Evolutionary conservation across 2,888 invertebrate genomes (phyloP), one percentile per base, ranked within the genome.

Genomic region (Dromius quadrimaculatus): DNA sequence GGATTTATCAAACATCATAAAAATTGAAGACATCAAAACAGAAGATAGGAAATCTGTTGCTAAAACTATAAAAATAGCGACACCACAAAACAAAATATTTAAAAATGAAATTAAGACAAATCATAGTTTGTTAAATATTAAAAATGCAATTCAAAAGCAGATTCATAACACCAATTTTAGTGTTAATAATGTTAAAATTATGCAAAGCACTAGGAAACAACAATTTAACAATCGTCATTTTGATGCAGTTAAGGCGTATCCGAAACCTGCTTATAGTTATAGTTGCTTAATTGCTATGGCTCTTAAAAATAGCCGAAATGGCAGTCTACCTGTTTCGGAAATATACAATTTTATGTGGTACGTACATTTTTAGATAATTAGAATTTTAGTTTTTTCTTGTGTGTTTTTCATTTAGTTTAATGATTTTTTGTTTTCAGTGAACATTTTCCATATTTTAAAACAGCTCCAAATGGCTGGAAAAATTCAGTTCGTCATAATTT

Each of bases 311-410:
- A 97, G 97, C 73, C 88, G 92, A 76, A 93, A 93, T 66, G 98
- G 98, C 66, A 94, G 95, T 77, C 84, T 98, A 77, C 98, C 98
- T 2, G 98, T 98, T 32, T 97, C 97, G 8, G 98, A 98, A 85
- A 98, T 98, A 76, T 98, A 98, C 83, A 96, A 94, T 81, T 98
- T 98, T 80, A 97, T 98, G 93, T 98, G 96, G 93, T 94, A 84
- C 88, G 92, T 57, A 28, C 9, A 8, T 17, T n/a, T n/a, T n/a
- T n/a, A n/a, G n/a, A n/a, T n/a, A n/a, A n/a, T n/a, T n/a, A n/a
- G n/a, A n/a, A n/a, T n/a, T n/a, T n/a, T n/a, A n/a, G n/a, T n/a
- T n/a, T n/a, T n/a, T n/a, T n/a, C n/a, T n/a, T n/a, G n/a, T n/a
- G n/a, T n/a, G n/a, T n/a, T n/a, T n/a, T n/a, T n/a, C n/a, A n/a